A percentile compares a stretch with the other conserved stretches of the same genome.
These are phyloP conservation scores for Malurus elegans DNA, from an alignment of 2,113 vertebrate species.

Conservation along the genomic window DNA sequence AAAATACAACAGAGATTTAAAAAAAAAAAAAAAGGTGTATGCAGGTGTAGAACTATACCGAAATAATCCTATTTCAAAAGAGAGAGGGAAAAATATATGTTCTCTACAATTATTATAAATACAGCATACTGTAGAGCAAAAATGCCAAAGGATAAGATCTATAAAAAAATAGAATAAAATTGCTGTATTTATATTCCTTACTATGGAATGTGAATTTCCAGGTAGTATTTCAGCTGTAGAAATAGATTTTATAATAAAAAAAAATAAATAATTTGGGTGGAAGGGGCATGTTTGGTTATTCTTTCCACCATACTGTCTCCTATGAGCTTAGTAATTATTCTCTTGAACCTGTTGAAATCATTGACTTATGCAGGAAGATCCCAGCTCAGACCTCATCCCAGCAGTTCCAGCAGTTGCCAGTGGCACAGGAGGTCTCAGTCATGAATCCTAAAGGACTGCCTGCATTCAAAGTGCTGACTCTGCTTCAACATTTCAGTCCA, in stretches of 20 bases:
- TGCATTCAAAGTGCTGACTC: not conserved
- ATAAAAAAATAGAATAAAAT: not conserved
- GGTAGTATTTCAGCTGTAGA: not conserved
- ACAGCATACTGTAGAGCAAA: not conserved
- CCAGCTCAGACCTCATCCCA: not conserved
- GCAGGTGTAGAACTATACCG: not conserved
- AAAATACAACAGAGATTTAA: not conserved
- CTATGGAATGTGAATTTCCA: not conserved
- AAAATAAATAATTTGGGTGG: not conserved
- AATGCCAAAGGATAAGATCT: not conserved
- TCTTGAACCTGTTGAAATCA: not conserved
- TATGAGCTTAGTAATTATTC: not conserved
- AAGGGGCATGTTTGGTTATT: not conserved
- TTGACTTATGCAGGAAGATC: not conserved
- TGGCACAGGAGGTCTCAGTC: not conserved
- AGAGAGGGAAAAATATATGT: not conserved
- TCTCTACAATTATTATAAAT: not conserved
- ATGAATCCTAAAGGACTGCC: not conserved
- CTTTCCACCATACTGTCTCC: not conserved
- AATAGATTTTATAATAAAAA: constrained; percentile 8
- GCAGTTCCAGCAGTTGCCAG: not conserved
- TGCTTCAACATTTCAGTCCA: not conserved
- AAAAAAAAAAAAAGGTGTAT: not conserved
- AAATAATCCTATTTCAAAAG: not conserved
- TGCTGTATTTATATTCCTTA: not conserved